These are phyloP conservation scores for Littorina saxatilis DNA, from an alignment of 1,140 invertebrate species.

Conservation along the genomic window DNA sequence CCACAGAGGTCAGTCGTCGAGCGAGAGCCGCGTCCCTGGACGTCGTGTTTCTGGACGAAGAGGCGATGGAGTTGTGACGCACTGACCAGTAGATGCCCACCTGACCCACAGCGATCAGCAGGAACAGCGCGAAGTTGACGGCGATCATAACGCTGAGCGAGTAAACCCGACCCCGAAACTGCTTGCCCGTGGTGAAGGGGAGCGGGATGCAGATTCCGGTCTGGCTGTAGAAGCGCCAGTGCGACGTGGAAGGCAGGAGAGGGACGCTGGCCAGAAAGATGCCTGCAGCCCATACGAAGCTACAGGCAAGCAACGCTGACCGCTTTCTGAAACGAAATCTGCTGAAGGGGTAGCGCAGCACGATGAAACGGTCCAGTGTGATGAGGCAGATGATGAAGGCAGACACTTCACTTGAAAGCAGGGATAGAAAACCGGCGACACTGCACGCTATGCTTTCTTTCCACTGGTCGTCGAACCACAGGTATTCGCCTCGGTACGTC, in stretches of 20 bases:
- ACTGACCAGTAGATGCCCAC: no score
- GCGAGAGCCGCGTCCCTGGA: no score
- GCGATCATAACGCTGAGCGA: no score
- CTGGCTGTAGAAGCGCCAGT: conserved; percentile 50
- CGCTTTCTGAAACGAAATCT: conserved; percentile 33
- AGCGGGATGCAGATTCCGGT: conserved; percentile 53
- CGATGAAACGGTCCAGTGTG: no score
- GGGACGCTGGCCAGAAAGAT: conserved; percentile 39
- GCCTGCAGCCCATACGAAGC: conserved; percentile 32
- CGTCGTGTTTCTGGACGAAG: no score
- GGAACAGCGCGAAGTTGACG: no score
- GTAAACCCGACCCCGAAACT: no score
- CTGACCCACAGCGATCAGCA: no score
- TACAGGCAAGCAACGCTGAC: conserved; percentile 18
- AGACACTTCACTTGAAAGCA: conserved; percentile 59
- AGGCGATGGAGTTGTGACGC: no score
- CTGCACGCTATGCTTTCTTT: conserved; percentile 51
- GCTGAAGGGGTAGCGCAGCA: conserved; percentile 63
- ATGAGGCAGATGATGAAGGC: conserved; percentile 61
- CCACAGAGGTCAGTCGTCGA: no score
- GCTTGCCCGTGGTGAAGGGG: no score
- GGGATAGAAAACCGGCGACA: conserved; percentile 60
- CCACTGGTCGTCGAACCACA: conserved; percentile 56
- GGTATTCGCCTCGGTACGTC: conserved; percentile 59
- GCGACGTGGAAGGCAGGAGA: conserved; percentile 18